phyloP scores from a whole-genome alignment of 2,888 invertebrate species.

The Dasysyrphus tricinctus region DNA sequence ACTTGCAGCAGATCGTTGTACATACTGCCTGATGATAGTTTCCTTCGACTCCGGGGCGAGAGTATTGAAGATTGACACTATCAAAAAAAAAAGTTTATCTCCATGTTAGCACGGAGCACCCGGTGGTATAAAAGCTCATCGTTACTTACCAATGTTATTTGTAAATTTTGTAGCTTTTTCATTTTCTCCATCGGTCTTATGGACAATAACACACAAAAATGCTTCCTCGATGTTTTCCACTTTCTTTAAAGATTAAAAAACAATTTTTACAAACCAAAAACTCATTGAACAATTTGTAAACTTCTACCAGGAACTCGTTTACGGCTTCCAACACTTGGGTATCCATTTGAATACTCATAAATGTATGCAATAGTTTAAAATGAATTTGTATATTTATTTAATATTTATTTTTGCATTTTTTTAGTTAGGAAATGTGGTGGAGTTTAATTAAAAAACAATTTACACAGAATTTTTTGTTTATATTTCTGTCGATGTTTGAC shows the following conservation, averaged over 20 bases:
- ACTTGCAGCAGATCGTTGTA: slow-evolving; percentile 89
- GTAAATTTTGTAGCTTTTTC: slow-evolving; percentile 88
- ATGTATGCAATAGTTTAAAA: background rate
- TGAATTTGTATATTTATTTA: background rate
- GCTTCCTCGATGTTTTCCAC: slow-evolving; percentile 94
- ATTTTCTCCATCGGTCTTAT: slow-evolving; percentile 88
- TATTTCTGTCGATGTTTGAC: slow-evolving; percentile 34
- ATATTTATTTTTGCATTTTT: slow-evolving; percentile 11
- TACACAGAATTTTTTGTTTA: slow-evolving; percentile 56
- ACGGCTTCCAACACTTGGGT: slow-evolving; percentile 80
- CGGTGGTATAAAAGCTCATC: background rate
- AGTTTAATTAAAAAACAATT: background rate
- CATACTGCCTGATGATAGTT: slow-evolving; percentile 89
- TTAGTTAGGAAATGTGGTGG: background rate
- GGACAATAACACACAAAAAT: slow-evolving; percentile 93
- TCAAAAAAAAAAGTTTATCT: background rate
- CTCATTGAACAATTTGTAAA: background rate
- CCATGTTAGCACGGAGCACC: background rate
- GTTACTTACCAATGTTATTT: slow-evolving; percentile 85
- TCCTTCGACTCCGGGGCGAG: slow-evolving; percentile 90
- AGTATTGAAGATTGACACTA: slow-evolving; percentile 86
- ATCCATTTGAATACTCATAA: slow-evolving; percentile 77
- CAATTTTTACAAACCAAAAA: background rate
- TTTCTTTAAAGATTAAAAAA: slow-evolving; percentile 84
- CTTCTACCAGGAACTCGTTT: slow-evolving; percentile 79